Base-by-base conservation (phyloP, 64 coral and sea anemone species). In the Pocillopora damicornis region DNA sequence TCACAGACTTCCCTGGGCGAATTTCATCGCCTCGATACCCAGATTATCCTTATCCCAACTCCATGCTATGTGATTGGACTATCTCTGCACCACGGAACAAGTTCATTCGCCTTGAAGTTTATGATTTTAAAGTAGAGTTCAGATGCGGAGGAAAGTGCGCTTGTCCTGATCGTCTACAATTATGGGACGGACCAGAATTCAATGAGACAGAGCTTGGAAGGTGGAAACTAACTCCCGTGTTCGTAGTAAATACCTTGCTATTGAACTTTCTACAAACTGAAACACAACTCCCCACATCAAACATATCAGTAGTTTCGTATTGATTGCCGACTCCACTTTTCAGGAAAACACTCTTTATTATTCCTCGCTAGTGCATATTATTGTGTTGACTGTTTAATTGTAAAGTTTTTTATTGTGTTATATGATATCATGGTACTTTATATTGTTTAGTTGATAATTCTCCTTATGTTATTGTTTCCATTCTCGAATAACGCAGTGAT, bases 201-300 rank as follows among this genome's bases (percentile, higher is more conserved):
- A 92, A 92, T 77, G 83, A 92, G 63, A 92, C 90, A 58, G 58
- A 73, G 17, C 16, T 92, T 20, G 90, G 90, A 38, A 92, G 90
- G 90, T 92, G 75, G 68, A 22, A 71, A 71, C 25, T 20, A 71
- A 71, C 1, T 71, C 8, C 25, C n/a, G 10, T 0, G 1, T 6
- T 71, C 25, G 18, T n/a, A 22, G 9, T 1, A n/a, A 4, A 8
- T 69, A n/a, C 3, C 66, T 22, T 4, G 18, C 9, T 71, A 5
- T 71, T 63, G 16, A 9, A 4, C 11, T 63, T 63, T 13, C 42
- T 51, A 51, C 7, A 51, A 51, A 51, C 42, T 51, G 7, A 51
- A 51, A 51, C 42, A 51, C 42, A 51, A 51, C 42, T 51, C 0
- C 42, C 42, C 42, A 51, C 42, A 4, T 51, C 42, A 51, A 7